phyloP scores from a whole-genome alignment of 2,113 vertebrate species.

The Chlamydotis undulata region DNA sequence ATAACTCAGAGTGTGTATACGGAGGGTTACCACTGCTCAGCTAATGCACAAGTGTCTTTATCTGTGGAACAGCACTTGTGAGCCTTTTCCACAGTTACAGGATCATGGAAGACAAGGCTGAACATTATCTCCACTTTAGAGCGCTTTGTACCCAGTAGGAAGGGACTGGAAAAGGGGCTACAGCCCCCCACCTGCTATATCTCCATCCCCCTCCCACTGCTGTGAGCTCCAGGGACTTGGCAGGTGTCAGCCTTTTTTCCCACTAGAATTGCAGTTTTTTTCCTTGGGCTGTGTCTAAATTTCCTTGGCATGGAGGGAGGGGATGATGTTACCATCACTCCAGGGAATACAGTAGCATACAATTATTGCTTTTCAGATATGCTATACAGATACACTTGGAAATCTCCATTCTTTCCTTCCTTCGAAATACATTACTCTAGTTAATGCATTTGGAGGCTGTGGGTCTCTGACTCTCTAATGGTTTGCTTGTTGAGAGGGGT shows the following conservation, averaged over 20 bases:
- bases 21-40: not conserved
- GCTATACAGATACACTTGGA: not conserved
- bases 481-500: not conserved
- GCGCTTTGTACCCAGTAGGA: not conserved
- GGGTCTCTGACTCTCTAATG: not conserved
- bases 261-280: constrained; percentile 32
- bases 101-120: not conserved
- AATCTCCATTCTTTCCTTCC: not conserved
- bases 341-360: not conserved
- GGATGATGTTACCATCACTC: constrained; percentile 42
- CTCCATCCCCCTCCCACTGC: not conserved
- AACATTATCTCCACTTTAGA: not conserved
- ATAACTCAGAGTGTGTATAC: not conserved
- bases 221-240: constrained; percentile 20
- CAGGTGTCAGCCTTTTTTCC: constrained; percentile 10
- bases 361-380: constrained; percentile 29
- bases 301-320: constrained; percentile 34
- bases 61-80: not conserved
- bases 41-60: not conserved
- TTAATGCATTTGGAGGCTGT: not conserved
- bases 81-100: not conserved
- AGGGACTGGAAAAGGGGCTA: not conserved
- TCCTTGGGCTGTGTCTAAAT: constrained; percentile 44
- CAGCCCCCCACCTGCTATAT: not conserved
- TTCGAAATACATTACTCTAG: not conserved